phyloP scores from a whole-genome alignment of 2,888 invertebrate species.

The Conomelus anceps region DNA sequence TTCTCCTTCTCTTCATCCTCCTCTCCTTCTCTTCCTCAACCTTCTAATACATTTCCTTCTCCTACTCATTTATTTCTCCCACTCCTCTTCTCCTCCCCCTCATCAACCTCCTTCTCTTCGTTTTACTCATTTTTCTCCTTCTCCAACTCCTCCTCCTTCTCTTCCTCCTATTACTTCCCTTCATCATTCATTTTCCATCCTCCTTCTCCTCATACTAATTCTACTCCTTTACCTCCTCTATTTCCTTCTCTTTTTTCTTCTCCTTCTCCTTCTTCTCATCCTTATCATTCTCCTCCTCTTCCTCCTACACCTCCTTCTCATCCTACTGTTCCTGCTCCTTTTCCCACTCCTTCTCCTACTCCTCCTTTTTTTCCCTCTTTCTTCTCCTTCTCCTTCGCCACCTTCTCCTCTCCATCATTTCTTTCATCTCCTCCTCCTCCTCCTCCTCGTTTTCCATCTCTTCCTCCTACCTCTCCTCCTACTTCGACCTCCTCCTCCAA shows the following conservation, averaged over 20 bases:
- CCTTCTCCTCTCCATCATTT: neutral
- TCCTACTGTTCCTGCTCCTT: no score
- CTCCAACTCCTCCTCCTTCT: neutral
- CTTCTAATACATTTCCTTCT: neutral
- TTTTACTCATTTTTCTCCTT: neutral
- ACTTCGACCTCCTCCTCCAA: neutral
- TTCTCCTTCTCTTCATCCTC: neutral
- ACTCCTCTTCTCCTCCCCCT: neutral
- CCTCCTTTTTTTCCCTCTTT: neutral
- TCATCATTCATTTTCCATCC: neutral
- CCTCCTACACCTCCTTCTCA: neutral
- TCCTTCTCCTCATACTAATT: neutral
- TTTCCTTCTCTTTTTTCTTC: neutral
- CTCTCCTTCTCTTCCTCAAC: neutral
- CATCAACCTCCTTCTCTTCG: neutral
- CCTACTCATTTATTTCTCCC: neutral
- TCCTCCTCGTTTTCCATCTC: neutral
- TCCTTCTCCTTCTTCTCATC: neutral
- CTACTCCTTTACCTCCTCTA: neutral
- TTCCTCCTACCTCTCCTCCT: neutral
- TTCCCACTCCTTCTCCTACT: neutral
- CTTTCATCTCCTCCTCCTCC: neutral
- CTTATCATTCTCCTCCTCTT: neutral
- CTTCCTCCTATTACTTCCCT: neutral
- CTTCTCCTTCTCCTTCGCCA: neutral